Evolutionary conservation across 2,113 vertebrate genomes (phyloP), one percentile per base, ranked within the genome.

Genomic region (Pongo abelii): DNA sequence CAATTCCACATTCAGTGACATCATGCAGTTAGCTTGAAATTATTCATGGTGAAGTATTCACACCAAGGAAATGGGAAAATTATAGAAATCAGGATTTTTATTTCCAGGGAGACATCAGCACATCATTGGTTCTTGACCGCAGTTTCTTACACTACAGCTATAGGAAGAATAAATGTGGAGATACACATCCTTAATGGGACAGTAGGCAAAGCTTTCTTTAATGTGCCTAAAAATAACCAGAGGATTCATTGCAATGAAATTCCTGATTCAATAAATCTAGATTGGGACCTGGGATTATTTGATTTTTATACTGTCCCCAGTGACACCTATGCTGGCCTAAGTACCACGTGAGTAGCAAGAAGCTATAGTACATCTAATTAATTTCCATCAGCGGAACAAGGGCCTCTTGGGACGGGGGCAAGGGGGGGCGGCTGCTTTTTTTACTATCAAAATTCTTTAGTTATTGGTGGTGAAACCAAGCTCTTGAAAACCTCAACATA

Each of bases 331-430:
- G 5, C 23, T 90, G n/a, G 16, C 57, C 12, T 61, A 55, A 55
- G 16, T 35, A 75, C 57, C 40, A 81, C n/a, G 81, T 61, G 46
- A 43, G 2, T 48, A 81, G 55, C 32, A 95, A 85, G 57, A 30
- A 1, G 5, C 81, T 87, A 55, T 64, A 35, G 16, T 35, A 75
- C 6, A 77, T 35, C 11, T 67, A 81, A 59, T 87, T 87, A 93
- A 79, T 77, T 96, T 84, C 27, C 13, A 86, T 95, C n/a, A 72
- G 23, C 18, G n/a, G 8, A 96, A 86, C 23, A 90, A 89, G 59
- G 13, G 2, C 50, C n/a, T 11, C 7, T 55, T 9, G 10, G 48
- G 17, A n/a, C 1, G n/a, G 14, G 43, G 43, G 43, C 38, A 38
- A 38, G 32, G 1, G 57, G 38, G 13, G n/a, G n/a, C 4, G 1